Base-by-base conservation (phyloP, 2,113 vertebrate genomes). In the Solea senegalensis region DNA sequence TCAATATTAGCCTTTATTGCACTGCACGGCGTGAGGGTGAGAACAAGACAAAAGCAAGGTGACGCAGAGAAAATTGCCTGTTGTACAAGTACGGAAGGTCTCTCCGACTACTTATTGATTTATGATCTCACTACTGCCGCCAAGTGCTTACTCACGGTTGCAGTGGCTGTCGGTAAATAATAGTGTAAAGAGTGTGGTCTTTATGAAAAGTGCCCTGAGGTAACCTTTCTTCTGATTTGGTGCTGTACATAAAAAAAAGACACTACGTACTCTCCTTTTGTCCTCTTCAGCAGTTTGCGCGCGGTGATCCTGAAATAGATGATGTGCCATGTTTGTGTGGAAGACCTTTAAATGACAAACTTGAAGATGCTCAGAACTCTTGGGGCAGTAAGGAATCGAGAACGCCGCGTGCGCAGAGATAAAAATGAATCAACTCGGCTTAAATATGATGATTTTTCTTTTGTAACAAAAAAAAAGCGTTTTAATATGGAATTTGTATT, bases 401-500 rank as follows among this genome's bases (percentile, higher is more conserved):
- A 39, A 26, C 59, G 39, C 10, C 15, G 41, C 26, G 48, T 14
- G 5, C 45, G 72, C 27, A 9, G 49, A 64, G 55, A 74, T 58
- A 34, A 67, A 67, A 70, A 76, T 56, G 16, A 84, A 78, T 85
- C 60, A 69, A 82, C 72, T 65, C 44, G 60, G 43, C 68, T 73
- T 65, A 52, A 74, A 65, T 63, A 12, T 14, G 1, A 81, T 65
- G 71, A 70, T 73, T 15, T 34, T 34, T 34, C 5, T 34, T 34
- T 34, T 34, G 3, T 34, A 3, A 34, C 34, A 4, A 6, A 58
- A 80, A 80, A 63, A 66, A 50, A 14, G 39, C 10, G 28, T 72
- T 84, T 81, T 71, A 75, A 83, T 85, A 48, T 55, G 45, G 52
- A 65, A 72, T 76, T 82, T 80, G 65, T 84, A 65, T 83, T 83